Conservation (phyloP, 2,888 invertebrate genomes). For the Fragum sueziense region DNA sequence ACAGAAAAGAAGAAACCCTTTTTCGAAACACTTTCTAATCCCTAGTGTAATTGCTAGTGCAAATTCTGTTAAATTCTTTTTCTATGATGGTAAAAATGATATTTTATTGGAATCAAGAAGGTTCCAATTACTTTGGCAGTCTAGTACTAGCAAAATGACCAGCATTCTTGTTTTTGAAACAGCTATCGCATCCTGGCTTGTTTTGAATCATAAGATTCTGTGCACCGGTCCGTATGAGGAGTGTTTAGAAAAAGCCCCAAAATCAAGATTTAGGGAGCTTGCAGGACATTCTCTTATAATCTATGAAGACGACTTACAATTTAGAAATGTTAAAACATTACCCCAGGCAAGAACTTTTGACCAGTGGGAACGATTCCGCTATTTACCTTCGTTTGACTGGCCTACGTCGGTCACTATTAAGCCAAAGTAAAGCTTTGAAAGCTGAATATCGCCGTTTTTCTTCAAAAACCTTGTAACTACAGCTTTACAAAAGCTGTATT, state of each 20-base stretch:
- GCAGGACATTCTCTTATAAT: not conserved
- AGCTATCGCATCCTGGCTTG: not conserved
- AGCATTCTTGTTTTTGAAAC: not conserved
- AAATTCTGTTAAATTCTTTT: constrained; percentile 18
- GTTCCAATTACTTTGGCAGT: not conserved
- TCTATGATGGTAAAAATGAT: constrained; percentile 30
- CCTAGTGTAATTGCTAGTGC: constrained; percentile 15
- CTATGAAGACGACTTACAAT: not conserved
- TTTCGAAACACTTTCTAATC: constrained; percentile 19
- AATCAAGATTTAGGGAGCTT: not conserved
- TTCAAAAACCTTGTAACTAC: too few species aligned
- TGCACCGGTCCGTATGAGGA: not conserved
- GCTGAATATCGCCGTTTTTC: too few species aligned
- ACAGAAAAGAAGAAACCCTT: constrained; percentile 21
- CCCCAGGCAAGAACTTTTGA: too few species aligned
- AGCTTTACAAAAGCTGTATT: too few species aligned
- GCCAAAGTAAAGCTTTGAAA: too few species aligned
- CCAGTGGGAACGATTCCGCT: too few species aligned
- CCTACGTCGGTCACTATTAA: too few species aligned
- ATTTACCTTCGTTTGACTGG: too few species aligned
- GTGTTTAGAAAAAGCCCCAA: not conserved
- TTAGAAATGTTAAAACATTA: not conserved
- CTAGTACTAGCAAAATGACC: not conserved
- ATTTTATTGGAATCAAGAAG: constrained; percentile 16
- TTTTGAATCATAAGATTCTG: constrained; percentile 8